These are phyloP conservation scores for Drosophila burlai DNA, from an alignment of 1,140 invertebrate genomes.

Conservation along the genomic window DNA sequence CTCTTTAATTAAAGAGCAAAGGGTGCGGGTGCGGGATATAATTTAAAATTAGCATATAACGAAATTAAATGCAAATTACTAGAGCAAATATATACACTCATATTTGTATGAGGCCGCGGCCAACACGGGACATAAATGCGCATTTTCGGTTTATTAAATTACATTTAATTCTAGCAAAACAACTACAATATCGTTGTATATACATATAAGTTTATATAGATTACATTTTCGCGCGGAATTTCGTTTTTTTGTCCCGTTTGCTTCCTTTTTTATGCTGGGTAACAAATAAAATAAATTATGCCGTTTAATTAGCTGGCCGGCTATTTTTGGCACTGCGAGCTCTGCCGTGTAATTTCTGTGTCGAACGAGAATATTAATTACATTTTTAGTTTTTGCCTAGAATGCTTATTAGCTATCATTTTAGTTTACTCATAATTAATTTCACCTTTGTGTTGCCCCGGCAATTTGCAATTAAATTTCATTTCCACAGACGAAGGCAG, in stretches of 20 bases:
- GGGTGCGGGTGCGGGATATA: constrained; percentile 31
- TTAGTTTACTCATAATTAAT: constrained; percentile 49
- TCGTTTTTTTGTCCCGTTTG: constrained; percentile 15
- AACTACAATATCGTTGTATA: constrained; percentile 19
- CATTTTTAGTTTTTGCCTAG: constrained; percentile 45
- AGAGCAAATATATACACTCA: constrained; percentile 50
- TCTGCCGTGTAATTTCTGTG: constrained; percentile 32
- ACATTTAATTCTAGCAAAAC: constrained; percentile 58
- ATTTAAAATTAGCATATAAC: constrained; percentile 65
- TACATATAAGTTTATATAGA: constrained; percentile 27
- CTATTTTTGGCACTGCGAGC: constrained; percentile 39
- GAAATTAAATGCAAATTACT: constrained; percentile 71
- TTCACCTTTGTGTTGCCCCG: constrained; percentile 34
- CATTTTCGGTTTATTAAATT: constrained; percentile 65
- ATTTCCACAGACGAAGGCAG: constrained; percentile 12
- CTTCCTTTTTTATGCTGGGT: constrained; percentile 14
- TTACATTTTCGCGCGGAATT: constrained; percentile 14
- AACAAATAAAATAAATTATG: constrained; percentile 67
- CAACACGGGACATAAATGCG: constrained; percentile 41
- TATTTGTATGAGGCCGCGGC: constrained; percentile 19
- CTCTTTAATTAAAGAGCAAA: constrained; percentile 59
- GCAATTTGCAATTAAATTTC: constrained; percentile 58
- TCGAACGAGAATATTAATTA: constrained; percentile 47
- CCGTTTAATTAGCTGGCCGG: constrained; percentile 62
- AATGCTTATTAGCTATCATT: constrained; percentile 43